Evolutionary conservation across 2,113 vertebrate genomes (phyloP).

Genomic region (Eptesicus fuscus): DNA sequence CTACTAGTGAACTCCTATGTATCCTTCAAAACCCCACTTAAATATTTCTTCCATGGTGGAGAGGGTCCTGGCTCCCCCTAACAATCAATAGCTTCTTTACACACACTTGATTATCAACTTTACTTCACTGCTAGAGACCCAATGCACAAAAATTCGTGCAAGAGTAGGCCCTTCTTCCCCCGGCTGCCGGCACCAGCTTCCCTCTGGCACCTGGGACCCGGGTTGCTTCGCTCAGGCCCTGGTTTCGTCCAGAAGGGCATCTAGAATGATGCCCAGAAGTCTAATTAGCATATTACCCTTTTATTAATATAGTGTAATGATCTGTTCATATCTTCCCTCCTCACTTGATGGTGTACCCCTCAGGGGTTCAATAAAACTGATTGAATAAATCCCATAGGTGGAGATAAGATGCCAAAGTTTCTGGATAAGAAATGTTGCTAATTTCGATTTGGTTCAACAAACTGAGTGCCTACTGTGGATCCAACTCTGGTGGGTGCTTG

Average conservation of each 20-base stretch:
- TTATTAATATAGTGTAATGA: neutral
- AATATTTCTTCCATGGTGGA: neutral
- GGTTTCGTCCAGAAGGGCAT: too few species aligned
- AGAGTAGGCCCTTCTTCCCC: too few species aligned
- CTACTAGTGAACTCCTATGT: neutral
- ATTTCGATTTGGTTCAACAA: neutral
- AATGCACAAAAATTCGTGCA: too few species aligned
- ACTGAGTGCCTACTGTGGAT: neutral
- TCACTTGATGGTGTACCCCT: neutral
- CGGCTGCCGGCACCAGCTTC: too few species aligned
- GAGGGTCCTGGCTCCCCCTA: neutral
- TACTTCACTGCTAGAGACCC: neutral
- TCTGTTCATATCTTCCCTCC: neutral
- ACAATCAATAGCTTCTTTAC: neutral
- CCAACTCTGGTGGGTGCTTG: neutral
- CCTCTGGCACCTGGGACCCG: too few species aligned
- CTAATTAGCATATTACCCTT: too few species aligned
- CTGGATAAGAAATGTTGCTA: neutral
- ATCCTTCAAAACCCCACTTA: conserved; percentile 5
- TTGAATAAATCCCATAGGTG: neutral
- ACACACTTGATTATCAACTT: neutral
- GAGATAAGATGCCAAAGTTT: neutral
- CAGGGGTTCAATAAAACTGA: neutral
- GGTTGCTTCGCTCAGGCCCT: too few species aligned
- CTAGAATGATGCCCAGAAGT: too few species aligned